A percentile compares a stretch with the other conserved stretches of the same genome.
Conservation (phyloP, 2,113 vertebrate genomes). For the Polyodon spathula region DNA sequence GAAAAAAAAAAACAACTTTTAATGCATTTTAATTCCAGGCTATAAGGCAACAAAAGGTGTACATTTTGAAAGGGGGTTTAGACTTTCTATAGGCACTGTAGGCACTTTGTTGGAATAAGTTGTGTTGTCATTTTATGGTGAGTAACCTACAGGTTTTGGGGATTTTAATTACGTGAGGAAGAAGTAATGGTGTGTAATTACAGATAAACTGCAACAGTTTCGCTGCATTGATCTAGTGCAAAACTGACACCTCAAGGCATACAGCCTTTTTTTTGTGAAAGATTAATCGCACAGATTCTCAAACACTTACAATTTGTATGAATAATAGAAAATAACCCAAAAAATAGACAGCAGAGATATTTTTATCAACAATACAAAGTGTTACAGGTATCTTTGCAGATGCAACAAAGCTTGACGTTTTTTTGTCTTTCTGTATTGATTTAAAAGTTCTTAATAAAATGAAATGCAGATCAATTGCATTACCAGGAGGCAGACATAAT, state of each 20-base stretch:
- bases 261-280: constrained; percentile 26
- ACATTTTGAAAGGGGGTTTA: too few species aligned
- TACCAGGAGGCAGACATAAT: constrained; percentile 60
- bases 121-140: constrained; percentile 1
- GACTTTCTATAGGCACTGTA: too few species aligned
- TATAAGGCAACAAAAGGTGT: too few species aligned
- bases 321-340: constrained; percentile 24
- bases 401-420: constrained; percentile 57
- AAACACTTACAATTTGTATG: constrained; percentile 57
- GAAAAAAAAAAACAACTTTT: too few species aligned
- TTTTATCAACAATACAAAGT: constrained; percentile 62
- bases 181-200: constrained; percentile 15
- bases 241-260: constrained; percentile 47
- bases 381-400: constrained; percentile 56
- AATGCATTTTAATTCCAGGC: too few species aligned
- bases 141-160: constrained; percentile 11
- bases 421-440: constrained; percentile 59
- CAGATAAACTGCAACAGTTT: constrained; percentile 7
- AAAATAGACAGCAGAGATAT: constrained; percentile 23
- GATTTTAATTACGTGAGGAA: constrained; percentile 10
- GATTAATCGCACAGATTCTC: constrained; percentile 50
- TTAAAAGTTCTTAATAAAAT: constrained; percentile 61
- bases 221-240: constrained; percentile 48
- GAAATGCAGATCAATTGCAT: constrained; percentile 68
- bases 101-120: too few species aligned